phyloP scores from a whole-genome alignment of 2,797 vertebrate genomes.

The Chromis chromis region DNA sequence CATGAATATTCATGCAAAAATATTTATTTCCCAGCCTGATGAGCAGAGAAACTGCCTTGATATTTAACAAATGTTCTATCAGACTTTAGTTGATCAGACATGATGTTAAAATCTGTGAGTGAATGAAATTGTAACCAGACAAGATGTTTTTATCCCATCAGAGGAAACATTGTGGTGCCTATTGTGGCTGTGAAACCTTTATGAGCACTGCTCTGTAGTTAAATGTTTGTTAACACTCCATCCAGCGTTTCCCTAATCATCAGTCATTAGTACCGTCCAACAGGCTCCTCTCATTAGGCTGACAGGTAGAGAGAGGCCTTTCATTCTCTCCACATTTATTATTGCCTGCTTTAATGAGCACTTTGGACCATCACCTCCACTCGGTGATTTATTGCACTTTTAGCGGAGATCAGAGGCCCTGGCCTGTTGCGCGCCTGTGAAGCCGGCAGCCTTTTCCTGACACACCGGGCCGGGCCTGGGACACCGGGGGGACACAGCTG shows the following conservation, averaged over 20 bases:
- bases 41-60: conserved; percentile 10
- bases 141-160: conserved; percentile 16
- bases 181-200: conserved; percentile 60
- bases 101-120: not conserved
- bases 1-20: not conserved
- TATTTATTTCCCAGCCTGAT: conserved; percentile 28
- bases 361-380: conserved; percentile 76
- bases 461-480: conserved; percentile 52
- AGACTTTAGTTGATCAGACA: conserved; percentile 4
- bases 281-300: conserved; percentile 75
- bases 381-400: conserved; percentile 79
- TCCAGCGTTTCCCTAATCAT: conserved; percentile 68
- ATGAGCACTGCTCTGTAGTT: conserved; percentile 59
- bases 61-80: conserved; percentile 15
- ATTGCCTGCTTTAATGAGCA: conserved; percentile 81
- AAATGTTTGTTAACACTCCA: conserved; percentile 77
- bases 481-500: conserved; percentile 77
- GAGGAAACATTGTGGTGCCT: conserved; percentile 39
- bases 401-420: conserved; percentile 78
- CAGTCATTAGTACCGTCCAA: conserved; percentile 62
- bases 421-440: conserved; percentile 59
- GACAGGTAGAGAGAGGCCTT: conserved; percentile 70
- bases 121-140: conserved; percentile 8
- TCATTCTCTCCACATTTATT: conserved; percentile 79
- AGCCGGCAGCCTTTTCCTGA: conserved; percentile 76